Evolutionary conservation across 2,888 invertebrate species (phyloP), one percentile per base, ranked within the genome.

Genomic region (Cabera pusaria): DNA sequence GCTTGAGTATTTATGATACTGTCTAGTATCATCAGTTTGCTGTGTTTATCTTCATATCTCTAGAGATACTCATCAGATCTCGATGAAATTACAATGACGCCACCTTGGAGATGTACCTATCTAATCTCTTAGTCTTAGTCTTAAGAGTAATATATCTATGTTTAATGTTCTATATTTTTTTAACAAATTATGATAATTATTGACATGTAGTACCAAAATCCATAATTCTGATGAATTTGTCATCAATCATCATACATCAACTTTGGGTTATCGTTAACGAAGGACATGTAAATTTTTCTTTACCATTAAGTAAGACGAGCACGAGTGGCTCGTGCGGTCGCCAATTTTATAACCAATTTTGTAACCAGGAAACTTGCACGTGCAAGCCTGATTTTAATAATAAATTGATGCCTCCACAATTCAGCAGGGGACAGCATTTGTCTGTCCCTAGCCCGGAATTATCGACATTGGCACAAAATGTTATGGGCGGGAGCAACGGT

Each of bases 321-420:
- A 64, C 61, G 69, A 56, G 72, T 62, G 75, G 80, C 81, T 79
- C 83, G 82, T 80, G 85, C 75, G 82, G 56, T 73, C 58, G 73
- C 76, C 85, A 85, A 87, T 86, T 85, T 87, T 71, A 72, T 77
- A 75, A 72, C 72, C 77, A 85, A 86, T 86, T 86, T 85, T 57
- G 63, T 44, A 64, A 74, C 68, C 84, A 79, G 81, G 77, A 78
- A 82, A 34, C 6, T 59, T 54, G 66, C 75, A 67, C 71, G 73
- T 72, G 80, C 74, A 78, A 75, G 68, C 63, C 73, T 78, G 77
- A 82, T 84, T 86, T 85, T 74, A 84, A 85, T 86, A 86, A 85
- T 84, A 87, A 86, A 87, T 86, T 81, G 84, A 79, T 75, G 74
- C 63, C 57, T 58, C 66, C 73, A 72, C 76, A 77, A 77, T 69